Conservation (phyloP, 2,113 vertebrate species). For the Mesocricetus auratus region DNA sequence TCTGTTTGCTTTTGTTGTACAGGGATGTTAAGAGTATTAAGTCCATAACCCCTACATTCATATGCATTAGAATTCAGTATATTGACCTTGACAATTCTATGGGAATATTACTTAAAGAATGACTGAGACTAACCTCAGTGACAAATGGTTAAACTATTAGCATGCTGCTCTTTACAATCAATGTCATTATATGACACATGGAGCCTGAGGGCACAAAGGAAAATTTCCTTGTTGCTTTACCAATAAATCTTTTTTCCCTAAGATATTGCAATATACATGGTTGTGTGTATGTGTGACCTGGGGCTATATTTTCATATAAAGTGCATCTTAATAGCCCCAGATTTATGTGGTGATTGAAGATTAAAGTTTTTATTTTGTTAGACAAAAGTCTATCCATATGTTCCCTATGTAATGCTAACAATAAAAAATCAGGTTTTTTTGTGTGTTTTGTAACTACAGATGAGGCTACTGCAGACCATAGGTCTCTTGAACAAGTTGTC, state of each 20-base stretch:
- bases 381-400: neutral
- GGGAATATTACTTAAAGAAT: neutral
- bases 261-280: neutral
- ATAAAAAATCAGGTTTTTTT: too few relatives aligned
- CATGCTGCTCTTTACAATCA: neutral
- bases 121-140: neutral
- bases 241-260: neutral
- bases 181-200: neutral
- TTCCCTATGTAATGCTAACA: neutral
- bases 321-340: neutral
- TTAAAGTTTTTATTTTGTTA: conserved; percentile 13
- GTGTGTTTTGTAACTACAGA: neutral
- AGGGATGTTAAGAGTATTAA: neutral
- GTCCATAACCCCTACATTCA: neutral
- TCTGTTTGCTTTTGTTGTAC: neutral
- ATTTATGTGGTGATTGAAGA: neutral
- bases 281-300: neutral
- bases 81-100: neutral
- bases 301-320: neutral
- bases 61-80: neutral
- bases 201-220: neutral
- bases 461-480: neutral
- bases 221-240: neutral
- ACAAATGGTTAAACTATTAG: neutral
- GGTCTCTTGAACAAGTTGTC: neutral